Conservation (phyloP, 2,113 vertebrate species). For the Gymnocephalus cernua region DNA sequence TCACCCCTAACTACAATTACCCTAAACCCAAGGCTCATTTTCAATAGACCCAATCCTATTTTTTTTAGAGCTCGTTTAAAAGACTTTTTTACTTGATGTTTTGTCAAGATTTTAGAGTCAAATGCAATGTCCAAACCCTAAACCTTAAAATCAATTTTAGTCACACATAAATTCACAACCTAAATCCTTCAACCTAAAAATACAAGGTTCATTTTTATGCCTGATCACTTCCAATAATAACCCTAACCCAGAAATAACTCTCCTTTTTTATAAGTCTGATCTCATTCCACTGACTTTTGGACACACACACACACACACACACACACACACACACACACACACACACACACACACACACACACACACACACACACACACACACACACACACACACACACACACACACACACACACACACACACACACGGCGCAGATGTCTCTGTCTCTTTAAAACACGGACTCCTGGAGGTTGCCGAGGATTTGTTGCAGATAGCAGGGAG, state of each 20-base stretch:
- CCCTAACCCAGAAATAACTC: background rate
- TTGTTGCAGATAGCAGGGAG: constrained; percentile 60
- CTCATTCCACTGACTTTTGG: background rate
- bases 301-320: too few relatives aligned
- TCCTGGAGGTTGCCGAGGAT: constrained; percentile 64
- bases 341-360: background rate
- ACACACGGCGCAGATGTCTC: constrained; percentile 30
- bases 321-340: too few relatives aligned
- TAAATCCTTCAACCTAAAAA: background rate
- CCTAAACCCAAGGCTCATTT: too few relatives aligned
- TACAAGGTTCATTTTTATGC: background rate
- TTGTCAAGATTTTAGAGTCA: too few relatives aligned
- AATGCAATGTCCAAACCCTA: too few relatives aligned
- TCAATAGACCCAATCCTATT: too few relatives aligned
- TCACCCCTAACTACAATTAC: too few relatives aligned
- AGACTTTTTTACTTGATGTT: too few relatives aligned
- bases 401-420: constrained; percentile 5
- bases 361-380: background rate
- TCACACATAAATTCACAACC: background rate
- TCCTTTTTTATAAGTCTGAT: background rate
- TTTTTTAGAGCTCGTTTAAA: too few relatives aligned
- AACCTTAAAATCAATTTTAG: background rate
- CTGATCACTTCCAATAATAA: background rate
- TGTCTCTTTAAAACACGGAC: constrained; percentile 78
- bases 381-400: background rate